Base-by-base conservation (phyloP, 2,113 vertebrate genomes). In the Dinomys branickii region DNA sequence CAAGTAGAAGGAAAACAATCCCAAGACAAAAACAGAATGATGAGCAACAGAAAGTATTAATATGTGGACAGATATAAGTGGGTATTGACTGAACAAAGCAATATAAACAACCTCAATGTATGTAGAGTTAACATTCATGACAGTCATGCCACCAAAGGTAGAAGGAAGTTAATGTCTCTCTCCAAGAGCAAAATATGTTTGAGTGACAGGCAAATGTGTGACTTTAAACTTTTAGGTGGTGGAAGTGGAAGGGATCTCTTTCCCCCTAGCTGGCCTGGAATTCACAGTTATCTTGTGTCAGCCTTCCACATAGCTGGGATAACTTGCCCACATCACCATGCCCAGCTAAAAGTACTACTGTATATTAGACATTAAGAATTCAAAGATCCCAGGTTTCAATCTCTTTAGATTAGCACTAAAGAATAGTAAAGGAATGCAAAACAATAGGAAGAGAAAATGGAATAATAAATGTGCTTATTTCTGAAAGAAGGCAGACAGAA, bases 1-100 rank as follows among this genome's bases (percentile, higher is more conserved):
- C 52, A 84, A 59, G 33, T 22, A 41, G 65, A 89, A 92, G 11
- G 83, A 89, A 82, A 93, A n/a, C 80, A 41, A 95, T 85, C 35
- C 69, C 50, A 92, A 92, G 67, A 77, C 19, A 50, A 73, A 83
- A 65, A 82, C 22, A 73, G 93, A 77, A 88, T 50, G 33, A 89
- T 19, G 69, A 84, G 19, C 67, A 88, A 89, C 52, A 78, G 67
- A 58, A 93, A 78, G 41, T 44, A 44, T 78, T 88, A 41, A 28
- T 11, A 59, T 0, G 4, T 7, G 33, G 19, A 13, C 56, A 85
- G 69, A 85, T 52, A 71, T 67, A 67, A 89, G 50, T 9, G 26
- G 20, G 38, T n/a, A 35, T 41, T 78, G 59, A 59, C 38, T 2
- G 14, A 95, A 93, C 30, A 63, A 12, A 71, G 35, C 65, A 81